Base-by-base conservation (phyloP, 1,140 invertebrate genomes). In the Harpegnathos saltator region DNA sequence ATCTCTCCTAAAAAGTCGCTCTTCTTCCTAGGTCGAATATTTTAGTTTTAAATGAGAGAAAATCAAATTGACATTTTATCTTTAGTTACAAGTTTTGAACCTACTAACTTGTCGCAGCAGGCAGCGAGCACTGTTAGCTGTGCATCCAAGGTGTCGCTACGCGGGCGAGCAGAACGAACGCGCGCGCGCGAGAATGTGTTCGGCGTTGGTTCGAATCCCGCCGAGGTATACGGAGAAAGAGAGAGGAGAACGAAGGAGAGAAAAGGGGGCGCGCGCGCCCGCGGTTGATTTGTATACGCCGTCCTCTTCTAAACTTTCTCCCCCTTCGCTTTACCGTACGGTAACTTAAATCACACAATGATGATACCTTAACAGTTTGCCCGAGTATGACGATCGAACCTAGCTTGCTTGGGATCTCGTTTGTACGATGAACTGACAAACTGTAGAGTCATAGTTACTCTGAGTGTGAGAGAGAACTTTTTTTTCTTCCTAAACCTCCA, bases 401-500 rank as follows among this genome's bases (percentile, higher is more conserved):
- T 91, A 44, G 9, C 1, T 33, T 7, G 1, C 33, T 33, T 7
- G 44, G 86, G 77, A 87, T 90, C 86, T 59, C 81, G 82, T 72
- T 4, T 52, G 82, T 66, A 83, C 84, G 22, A 80, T 92, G 91
- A 92, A 17, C 56, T 11, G 3, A 44, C 38, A 87, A 88, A 81
- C 9, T 88, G 7, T n/a, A n/a, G n/a, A 59, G 92, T 94, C 93
- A 94, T 94, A 93, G 93, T 93, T 94, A 94, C 91, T 89, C 92
- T 94, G 93, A 94, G 93, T 91, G 89, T 90, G 92, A 91, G 74
- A 29, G 38, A 2, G 15, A 19, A 17, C 61, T 74, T 86, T 33
- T 54, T 66, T 58, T 48, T n/a, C n/a, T n/a, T n/a, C n/a, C n/a
- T n/a, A n/a, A n/a, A n/a, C n/a, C n/a, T n/a, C n/a, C n/a, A n/a